Evolutionary conservation across 2,888 invertebrate genomes (phyloP), one percentile per base, ranked within the genome.

Genomic region (Eupithecia vulgata): DNA sequence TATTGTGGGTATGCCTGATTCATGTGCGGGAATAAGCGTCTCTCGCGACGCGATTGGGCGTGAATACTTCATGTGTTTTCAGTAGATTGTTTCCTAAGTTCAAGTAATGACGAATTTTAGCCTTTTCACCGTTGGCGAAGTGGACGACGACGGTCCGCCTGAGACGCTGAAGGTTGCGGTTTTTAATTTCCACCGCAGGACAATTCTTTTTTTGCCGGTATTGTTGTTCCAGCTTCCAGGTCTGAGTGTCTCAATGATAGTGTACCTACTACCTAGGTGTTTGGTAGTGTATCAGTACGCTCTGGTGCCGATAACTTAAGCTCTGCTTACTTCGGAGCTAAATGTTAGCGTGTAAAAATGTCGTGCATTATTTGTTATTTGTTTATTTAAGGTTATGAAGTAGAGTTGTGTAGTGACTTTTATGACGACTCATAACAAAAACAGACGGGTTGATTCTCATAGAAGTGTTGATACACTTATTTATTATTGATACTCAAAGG

Each of bases 31-130:
- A 35, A 21, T 37, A 37, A 8, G 21, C 64, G 64, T n/a, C 64
- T 21, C 64, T 65, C 35, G 15, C 64, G 40, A 12, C 8, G 10
- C 64, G 64, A 65, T 65, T 65, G 64, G 40, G 40, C 64, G 21
- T 40, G 21, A 65, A 65, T 65, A n/a, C 21, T 65, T 65, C 1
- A 65, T 65, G 40, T 13, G 21, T 40, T 65, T n/a, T 40, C 64
- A 65, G 37, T 65, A 1, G 25, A 65, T 40, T 40, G 64, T 25
- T 52, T 21, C 21, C 10, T 10, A 52, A 52, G 21, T 25, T 52
- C 21, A 21, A 21, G 52, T 52, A 12, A 12, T 52, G 52, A 25
- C 21, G 21, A 25, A 1, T 21, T 48, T 8, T 48, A 8, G 45
- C 2, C n/a, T n/a, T 48, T 48, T 48, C 17, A 45, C 17, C 17